phyloP scores from a whole-genome alignment of 1,140 invertebrate genomes.

The Lepidurus arcticus region DNA sequence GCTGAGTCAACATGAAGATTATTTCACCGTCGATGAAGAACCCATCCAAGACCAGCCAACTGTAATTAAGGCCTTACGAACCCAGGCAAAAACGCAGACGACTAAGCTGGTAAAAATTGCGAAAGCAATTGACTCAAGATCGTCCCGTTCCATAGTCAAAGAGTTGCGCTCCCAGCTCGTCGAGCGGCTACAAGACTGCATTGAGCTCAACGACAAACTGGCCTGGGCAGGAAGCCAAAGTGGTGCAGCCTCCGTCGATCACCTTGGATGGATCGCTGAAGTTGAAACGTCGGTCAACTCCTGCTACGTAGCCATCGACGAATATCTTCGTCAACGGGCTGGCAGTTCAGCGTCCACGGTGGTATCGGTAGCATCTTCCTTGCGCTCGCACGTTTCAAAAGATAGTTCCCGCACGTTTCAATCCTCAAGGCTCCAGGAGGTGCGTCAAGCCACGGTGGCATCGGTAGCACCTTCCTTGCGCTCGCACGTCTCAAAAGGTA shows the following conservation, averaged over 20 bases:
- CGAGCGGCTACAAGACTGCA: not conserved
- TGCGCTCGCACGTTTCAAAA: not conserved
- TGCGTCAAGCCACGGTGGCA: not conserved
- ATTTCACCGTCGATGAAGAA: not conserved
- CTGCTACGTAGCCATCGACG: not conserved
- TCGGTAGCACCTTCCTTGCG: not conserved
- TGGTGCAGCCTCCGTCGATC: not conserved
- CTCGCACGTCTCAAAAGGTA: not conserved
- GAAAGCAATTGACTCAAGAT: not conserved
- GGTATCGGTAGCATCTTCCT: not conserved
- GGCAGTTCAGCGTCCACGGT: not conserved
- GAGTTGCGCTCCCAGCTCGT: not conserved
- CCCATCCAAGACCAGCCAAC: not conserved
- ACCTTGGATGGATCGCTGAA: not conserved
- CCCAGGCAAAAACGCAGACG: not conserved
- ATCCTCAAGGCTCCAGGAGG: not conserved
- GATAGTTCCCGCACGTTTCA: not conserved
- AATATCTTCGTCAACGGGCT: not conserved
- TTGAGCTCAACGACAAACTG: not conserved
- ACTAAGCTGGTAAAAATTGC: not conserved
- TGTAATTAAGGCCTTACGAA: not conserved
- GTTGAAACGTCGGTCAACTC: not conserved
- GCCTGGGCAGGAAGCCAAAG: not conserved
- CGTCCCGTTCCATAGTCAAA: not conserved
- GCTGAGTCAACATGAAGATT: not conserved